A percentile compares a stretch with the other conserved stretches of the same genome.
Evolutionary conservation across 92 coral and sea anemone species (phyloP).

Genomic region (Siderastrea siderea): DNA sequence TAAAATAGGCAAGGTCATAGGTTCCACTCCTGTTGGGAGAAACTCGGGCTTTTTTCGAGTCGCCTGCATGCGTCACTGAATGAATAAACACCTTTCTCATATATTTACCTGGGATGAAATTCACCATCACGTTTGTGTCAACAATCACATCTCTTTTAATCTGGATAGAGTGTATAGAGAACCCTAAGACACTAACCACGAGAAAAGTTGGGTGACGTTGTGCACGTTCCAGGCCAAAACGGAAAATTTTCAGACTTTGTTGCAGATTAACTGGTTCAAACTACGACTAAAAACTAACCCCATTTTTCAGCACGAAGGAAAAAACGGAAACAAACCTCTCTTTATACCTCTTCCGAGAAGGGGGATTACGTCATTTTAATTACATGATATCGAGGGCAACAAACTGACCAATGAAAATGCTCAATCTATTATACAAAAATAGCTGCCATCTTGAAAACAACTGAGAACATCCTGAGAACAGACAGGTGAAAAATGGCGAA

Average conservation of each 20-base stretch:
- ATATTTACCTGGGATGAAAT: too few relatives aligned
- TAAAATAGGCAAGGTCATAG: too few relatives aligned
- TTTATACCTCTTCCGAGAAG: neutral
- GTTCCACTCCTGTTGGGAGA: too few relatives aligned
- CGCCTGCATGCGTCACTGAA: too few relatives aligned
- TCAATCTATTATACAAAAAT: neutral
- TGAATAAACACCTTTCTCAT: too few relatives aligned
- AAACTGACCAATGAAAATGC: constrained; percentile 35
- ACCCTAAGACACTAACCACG: too few relatives aligned
- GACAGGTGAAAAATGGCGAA: constrained; percentile 58
- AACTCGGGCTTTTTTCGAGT: too few relatives aligned
- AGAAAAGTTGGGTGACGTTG: too few relatives aligned
- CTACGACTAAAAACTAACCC: neutral
- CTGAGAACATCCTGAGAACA: neutral
- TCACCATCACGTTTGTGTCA: too few relatives aligned
- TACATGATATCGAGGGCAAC: constrained; percentile 15
- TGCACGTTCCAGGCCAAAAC: neutral
- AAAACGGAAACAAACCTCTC: neutral
- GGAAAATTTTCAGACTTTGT: neutral
- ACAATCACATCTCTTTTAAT: too few relatives aligned
- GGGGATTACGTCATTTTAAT: constrained; percentile 12
- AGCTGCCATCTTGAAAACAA: constrained; percentile 69
- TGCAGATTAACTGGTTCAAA: neutral
- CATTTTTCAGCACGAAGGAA: too few relatives aligned
- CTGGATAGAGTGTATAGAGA: too few relatives aligned